Percentiles rank a stretch among this genome's conserved stretches.
phyloP scores from a whole-genome alignment of 2,797 vertebrate genomes.

The Rhinella marina region DNA sequence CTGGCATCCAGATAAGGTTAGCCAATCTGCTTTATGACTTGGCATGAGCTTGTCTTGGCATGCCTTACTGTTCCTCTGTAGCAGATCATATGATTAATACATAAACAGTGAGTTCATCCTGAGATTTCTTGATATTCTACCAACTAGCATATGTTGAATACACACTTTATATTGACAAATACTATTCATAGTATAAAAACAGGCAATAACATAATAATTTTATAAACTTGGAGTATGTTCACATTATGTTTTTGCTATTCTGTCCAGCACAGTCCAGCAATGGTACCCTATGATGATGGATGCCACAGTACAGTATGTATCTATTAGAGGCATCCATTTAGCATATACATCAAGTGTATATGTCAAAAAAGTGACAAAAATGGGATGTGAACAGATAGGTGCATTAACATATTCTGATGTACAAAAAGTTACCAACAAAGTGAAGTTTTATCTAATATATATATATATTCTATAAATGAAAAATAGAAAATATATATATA shows the following conservation, averaged over 20 bases:
- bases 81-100: slow-evolving; percentile 34
- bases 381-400: no score
- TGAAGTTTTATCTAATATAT: not conserved
- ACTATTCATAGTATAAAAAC: not conserved
- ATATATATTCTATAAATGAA: no score
- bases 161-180: not conserved
- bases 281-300: no score
- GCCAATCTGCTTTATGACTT: slow-evolving; percentile 42
- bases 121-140: not conserved
- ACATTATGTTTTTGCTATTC: no score
- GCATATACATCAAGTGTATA: no score
- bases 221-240: no score
- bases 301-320: no score
- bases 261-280: no score
- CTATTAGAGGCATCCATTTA: no score
- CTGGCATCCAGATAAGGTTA: slow-evolving; percentile 48
- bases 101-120: slow-evolving; percentile 4
- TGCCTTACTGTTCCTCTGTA: not conserved
- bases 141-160: not conserved
- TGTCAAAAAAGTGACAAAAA: no score
- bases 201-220: not conserved
- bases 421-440: not conserved
- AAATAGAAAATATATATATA: not conserved
- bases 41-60: slow-evolving; percentile 35
- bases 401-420: not conserved